Percentiles rank a stretch among this genome's conserved stretches.
These are phyloP conservation scores for Marmota monax DNA, from an alignment of 2,113 vertebrate species.

Conservation along the genomic window DNA sequence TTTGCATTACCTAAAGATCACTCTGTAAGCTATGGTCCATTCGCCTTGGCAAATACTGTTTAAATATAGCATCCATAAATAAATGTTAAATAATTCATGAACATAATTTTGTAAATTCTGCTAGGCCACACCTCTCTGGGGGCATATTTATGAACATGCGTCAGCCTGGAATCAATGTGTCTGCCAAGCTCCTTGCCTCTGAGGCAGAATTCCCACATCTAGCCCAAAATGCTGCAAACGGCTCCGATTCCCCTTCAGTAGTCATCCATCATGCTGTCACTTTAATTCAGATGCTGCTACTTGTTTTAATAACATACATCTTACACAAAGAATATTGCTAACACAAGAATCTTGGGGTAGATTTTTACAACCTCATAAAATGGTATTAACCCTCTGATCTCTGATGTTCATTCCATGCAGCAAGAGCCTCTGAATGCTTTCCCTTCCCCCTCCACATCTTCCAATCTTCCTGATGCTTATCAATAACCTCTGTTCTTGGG, in stretches of 20 bases:
- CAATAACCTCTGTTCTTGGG: conserved; percentile 88
- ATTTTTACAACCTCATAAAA: conserved; percentile 93
- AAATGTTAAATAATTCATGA: conserved; percentile 97
- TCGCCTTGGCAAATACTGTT: conserved; percentile 87
- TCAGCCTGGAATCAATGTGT: conserved; percentile 92
- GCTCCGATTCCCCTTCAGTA: conserved; percentile 90
- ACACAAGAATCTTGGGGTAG: conserved; percentile 91
- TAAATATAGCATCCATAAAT: conserved; percentile 93
- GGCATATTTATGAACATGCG: conserved; percentile 93
- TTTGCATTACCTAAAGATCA: conserved; percentile 89
- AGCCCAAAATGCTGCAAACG: conserved; percentile 91
- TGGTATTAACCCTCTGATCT: conserved; percentile 93
- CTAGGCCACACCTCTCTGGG: conserved; percentile 92
- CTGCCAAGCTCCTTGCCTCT: conserved; percentile 90
- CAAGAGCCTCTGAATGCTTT: conserved; percentile 31
- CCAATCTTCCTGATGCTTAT: conserved; percentile 86
- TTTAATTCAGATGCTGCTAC: conserved; percentile 98
- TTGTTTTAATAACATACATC: conserved; percentile 97
- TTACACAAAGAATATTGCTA: conserved; percentile 94
- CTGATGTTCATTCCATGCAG: conserved; percentile 84
- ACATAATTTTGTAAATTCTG: conserved; percentile 92
- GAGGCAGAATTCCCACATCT: conserved; percentile 92
- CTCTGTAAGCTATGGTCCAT: conserved; percentile 82
- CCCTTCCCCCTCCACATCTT: conserved; percentile 39
- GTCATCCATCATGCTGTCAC: conserved; percentile 97